Evolutionary conservation across 1,140 invertebrate genomes (phyloP), one percentile per base, ranked within the genome.

Genomic region (Scylla paramamosain): DNA sequence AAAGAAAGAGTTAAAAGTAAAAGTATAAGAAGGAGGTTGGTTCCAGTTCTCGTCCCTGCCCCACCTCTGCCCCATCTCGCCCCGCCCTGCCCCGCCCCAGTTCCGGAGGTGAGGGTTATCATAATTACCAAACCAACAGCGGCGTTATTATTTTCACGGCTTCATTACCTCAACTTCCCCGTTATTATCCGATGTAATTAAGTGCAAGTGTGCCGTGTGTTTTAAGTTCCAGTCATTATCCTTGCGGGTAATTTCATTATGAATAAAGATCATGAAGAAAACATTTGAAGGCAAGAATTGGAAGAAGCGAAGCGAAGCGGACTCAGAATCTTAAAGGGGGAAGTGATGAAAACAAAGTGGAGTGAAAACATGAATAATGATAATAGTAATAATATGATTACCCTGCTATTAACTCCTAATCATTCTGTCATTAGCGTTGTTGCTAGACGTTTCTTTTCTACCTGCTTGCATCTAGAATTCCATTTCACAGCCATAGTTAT

Each of bases 221-320:
- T 25, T n/a, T 77, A 77, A 77, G n/a, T n/a, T n/a, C 16, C 20
- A 77, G 20, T 77, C 6, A 77, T n/a, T 77, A 25, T 25, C 67
- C 67, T 77, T 59, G 10, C 16, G 10, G 52, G 25, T n/a, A 77
- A 77, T 77, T 77, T 77, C 12, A 77, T 77, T 25, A n/a, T 77
- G 67, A 77, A 77, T 77, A 77, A 77, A 77, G 67, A 77, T 77
- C 67, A 77, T n/a, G 25, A 77, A 77, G 67, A n/a, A n/a, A 77
- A 77, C 25, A 25, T 77, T 77, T 77, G 67, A 3, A 77, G 67
- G 67, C 52, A 77, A n/a, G 25, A 7, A 77, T 77, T 77, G 16
- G 25, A 20, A 39, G 39, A 6, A 2, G 39, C 39, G 39, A 6
- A 39, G 6, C 39, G n/a, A 20, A 77, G 6, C 20, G 0, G 67